Evolutionary conservation across 2,113 vertebrate genomes (phyloP), one percentile per base, ranked within the genome.

Genomic region (Tinamus guttatus): DNA sequence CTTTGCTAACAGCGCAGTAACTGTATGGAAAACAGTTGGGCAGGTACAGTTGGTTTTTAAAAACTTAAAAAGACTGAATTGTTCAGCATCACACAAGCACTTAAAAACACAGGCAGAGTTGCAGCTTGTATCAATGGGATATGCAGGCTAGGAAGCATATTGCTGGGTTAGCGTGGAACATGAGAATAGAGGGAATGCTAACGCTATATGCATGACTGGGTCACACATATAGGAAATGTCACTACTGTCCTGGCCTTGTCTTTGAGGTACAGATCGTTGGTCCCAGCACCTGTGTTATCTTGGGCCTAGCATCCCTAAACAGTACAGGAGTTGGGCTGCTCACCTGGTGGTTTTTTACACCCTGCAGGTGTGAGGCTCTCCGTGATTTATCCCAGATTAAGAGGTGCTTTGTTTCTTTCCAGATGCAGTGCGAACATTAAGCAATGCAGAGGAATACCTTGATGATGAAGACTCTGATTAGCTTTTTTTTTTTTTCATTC

Each of bases 381-480:
- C 70, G 11, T 59, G 10, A 27, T 83, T 70, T 80, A 32, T 59
- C 12, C 22, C 74, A 36, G 11, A 71, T 59, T 93, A 80, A 89
- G 43, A 78, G 32, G 82, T 9, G 12, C 49, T 93, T 22, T 81
- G 49, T 87, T 71, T 96, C 80, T 68, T 85, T 97, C 91, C 91
- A 99, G 99, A 95, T 93, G 84, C 98, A 68, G 96, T 97, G 51
- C 98, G 98, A 95, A 98, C 98, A 92, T 97, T 98, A 95, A 99
- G 99, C 97, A 99, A 99, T 36, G 99, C 99, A 13, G 99, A 99
- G 59, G 99, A 99, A 78, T 99, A 99, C 97, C 98, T 99, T 64
- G 99, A 99, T 16, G 99, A 99, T 52, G 99, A 99, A 97, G 99
- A 99, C 96, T 99, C 99, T 0, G 99, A 99, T 97, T 99, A 98